A percentile compares a stretch with the other conserved stretches of the same genome.
Conservation (phyloP, 1,140 invertebrate species). For the Leptestheria dahalacensis region DNA sequence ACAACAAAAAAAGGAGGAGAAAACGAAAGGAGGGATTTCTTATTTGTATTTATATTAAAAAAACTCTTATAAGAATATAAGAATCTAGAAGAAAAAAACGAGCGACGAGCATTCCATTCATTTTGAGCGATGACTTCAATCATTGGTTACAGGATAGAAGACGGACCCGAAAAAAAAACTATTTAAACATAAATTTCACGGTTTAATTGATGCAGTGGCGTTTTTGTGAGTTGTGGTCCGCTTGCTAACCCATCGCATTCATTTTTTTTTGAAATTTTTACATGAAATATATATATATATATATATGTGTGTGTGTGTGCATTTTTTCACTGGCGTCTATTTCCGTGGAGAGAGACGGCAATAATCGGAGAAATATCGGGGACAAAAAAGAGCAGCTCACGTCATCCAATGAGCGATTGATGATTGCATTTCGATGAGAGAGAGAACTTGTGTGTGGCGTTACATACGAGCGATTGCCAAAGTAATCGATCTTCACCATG, state of each 20-base stretch:
- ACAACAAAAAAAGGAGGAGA: no score
- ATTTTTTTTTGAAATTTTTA: no score
- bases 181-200: neutral
- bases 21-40: no score
- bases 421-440: constrained; percentile 12
- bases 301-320: no score
- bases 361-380: neutral
- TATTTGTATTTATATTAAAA: no score
- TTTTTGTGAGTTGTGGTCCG: neutral
- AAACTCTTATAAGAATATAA: neutral
- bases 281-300: no score
- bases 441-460: neutral
- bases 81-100: neutral
- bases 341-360: neutral
- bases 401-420: constrained; percentile 13
- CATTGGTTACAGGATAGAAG: neutral
- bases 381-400: neutral
- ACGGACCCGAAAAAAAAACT: neutral
- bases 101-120: neutral
- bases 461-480: neutral
- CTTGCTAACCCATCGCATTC: no score
- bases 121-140: neutral
- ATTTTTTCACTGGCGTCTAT: no score
- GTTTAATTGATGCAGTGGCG: neutral
- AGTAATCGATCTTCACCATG: constrained; percentile 12